Evolutionary conservation across 2,113 vertebrate species (phyloP).

Genomic region (Megaptera novaeangliae): DNA sequence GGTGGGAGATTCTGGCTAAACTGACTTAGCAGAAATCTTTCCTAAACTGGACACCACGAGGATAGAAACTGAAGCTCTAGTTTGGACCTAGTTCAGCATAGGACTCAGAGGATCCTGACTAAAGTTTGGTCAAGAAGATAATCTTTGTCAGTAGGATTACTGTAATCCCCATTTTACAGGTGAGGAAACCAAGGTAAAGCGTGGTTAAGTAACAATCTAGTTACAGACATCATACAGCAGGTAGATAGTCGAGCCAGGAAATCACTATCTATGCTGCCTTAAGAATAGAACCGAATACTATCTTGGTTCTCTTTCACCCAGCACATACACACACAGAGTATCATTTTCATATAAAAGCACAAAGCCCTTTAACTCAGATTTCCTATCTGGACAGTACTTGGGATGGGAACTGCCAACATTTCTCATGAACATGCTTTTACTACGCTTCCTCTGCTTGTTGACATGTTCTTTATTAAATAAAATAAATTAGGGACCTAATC

Average conservation of each 20-base stretch:
- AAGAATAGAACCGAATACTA: neutral
- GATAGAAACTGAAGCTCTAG: neutral
- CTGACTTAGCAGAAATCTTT: neutral
- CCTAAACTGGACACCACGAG: neutral
- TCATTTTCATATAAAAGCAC: neutral
- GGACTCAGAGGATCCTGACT: neutral
- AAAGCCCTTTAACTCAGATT: neutral
- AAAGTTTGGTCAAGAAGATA: neutral
- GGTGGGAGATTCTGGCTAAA: neutral
- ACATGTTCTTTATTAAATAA: neutral
- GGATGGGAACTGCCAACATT: neutral
- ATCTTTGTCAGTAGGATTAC: neutral
- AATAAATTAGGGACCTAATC: neutral
- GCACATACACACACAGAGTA: neutral
- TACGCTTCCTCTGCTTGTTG: neutral
- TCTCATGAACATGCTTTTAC: neutral
- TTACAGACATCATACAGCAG: too few relatives aligned
- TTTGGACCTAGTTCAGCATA: neutral
- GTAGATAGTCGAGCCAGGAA: neutral
- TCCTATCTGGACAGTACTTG: too few relatives aligned
- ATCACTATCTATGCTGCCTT: rapidly evolving
- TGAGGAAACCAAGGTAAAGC: neutral
- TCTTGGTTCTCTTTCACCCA: neutral
- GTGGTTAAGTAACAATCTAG: neutral
- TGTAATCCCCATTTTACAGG: neutral